phyloP scores from a whole-genome alignment of 2,888 invertebrate genomes.

The Cephus sareptanus region DNA sequence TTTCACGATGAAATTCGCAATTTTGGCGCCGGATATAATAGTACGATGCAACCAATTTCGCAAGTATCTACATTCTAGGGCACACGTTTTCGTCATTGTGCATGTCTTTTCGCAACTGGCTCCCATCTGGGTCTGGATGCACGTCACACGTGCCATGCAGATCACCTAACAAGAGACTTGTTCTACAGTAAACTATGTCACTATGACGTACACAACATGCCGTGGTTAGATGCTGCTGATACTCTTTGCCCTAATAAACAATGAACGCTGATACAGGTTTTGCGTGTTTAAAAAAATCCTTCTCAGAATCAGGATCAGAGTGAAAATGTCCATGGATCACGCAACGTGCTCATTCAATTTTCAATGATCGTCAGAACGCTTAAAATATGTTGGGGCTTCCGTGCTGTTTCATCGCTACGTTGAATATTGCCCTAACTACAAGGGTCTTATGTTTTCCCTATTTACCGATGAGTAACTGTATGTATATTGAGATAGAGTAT shows the following conservation, averaged over 20 bases:
- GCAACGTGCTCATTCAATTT: background rate
- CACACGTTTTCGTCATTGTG: conserved; percentile 40
- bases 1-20: background rate
- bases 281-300: background rate
- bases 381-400: background rate
- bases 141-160: conserved; percentile 13
- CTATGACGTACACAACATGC: background rate
- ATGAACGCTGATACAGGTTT: conserved; percentile 12
- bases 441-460: background rate
- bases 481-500: background rate
- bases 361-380: background rate
- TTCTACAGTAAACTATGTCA: background rate
- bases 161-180: background rate
- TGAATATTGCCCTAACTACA: background rate
- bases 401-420: background rate
- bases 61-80: conserved; percentile 40
- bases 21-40: background rate
- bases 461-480: background rate
- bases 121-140: conserved; percentile 28
- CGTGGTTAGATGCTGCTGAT: background rate
- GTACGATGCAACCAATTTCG: conserved; percentile 19
- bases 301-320: background rate
- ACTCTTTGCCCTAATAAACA: conserved; percentile 14
- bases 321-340: background rate
- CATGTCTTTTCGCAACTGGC: conserved; percentile 34